Evolutionary conservation across 1,140 invertebrate genomes (phyloP).

Genomic region (Trichonephila clavata): DNA sequence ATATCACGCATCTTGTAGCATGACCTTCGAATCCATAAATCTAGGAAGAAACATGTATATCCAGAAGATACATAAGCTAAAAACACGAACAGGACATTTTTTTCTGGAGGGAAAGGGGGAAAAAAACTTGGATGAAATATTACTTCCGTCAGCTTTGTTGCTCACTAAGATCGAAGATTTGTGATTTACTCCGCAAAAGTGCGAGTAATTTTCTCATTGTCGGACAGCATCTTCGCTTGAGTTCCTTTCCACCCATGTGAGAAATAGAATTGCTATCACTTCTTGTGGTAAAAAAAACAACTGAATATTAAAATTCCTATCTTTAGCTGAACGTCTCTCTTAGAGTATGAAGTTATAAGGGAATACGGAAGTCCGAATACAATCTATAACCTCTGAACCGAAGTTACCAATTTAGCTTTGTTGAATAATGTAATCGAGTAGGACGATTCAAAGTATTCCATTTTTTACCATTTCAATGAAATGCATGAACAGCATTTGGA

Average conservation of each 20-base stretch:
- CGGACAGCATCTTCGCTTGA: not conserved
- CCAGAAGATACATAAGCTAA: no score
- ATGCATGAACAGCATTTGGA: no score
- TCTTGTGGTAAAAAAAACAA: not conserved
- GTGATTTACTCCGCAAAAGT: not conserved
- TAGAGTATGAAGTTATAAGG: not conserved
- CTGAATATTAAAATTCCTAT: not conserved
- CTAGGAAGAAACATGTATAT: not conserved
- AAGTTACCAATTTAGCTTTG: no score
- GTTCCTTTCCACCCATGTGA: not conserved
- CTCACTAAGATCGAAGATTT: not conserved
- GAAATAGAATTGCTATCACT: not conserved
- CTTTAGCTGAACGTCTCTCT: not conserved
- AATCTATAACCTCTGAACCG: not conserved
- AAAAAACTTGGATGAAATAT: not conserved
- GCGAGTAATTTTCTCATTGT: slow-evolving; percentile 1
- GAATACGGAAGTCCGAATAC: not conserved
- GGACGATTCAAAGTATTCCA: no score
- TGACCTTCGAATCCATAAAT: not conserved
- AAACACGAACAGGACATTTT: not conserved
- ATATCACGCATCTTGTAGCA: not conserved
- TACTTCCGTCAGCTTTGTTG: slow-evolving; percentile 17
- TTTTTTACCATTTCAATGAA: no score
- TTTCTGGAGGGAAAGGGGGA: not conserved
- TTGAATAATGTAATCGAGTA: no score